Conservation (phyloP, 1,140 invertebrate genomes). For the Neocloeon triangulifer region DNA sequence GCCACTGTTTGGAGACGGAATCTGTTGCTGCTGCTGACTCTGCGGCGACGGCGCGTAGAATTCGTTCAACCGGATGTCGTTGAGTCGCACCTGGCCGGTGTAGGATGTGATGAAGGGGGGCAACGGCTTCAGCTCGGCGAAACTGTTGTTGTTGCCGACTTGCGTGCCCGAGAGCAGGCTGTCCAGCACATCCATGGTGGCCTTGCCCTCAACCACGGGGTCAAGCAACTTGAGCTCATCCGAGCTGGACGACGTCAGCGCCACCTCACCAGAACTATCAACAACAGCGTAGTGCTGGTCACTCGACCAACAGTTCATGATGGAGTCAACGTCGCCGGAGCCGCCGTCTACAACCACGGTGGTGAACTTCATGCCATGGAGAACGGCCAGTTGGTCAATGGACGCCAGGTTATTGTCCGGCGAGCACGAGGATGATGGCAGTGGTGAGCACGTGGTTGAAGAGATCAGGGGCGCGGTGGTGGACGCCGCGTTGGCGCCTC, state of each 20-base stretch:
- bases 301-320: neutral
- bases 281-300: slow-evolving; percentile 1
- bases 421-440: slow-evolving; percentile 18
- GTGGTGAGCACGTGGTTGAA: slow-evolving; percentile 15
- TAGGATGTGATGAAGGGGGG: slow-evolving; percentile 59
- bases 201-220: slow-evolving; percentile 21
- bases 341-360: no score
- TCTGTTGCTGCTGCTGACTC: slow-evolving; percentile 43
- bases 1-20: neutral
- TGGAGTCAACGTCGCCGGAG: slow-evolving; percentile 2
- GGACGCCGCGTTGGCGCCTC: slow-evolving; percentile 5
- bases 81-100: slow-evolving; percentile 57
- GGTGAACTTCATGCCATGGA: slow-evolving; percentile 1
- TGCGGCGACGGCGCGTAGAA: slow-evolving; percentile 10
- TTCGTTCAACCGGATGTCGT: slow-evolving; percentile 33
- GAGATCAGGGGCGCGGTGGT: slow-evolving; percentile 16
- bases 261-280: neutral
- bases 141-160: slow-evolving; percentile 17
- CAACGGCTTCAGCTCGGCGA: slow-evolving; percentile 66
- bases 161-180: slow-evolving; percentile 28
- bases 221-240: slow-evolving; percentile 12
- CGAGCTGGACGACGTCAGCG: slow-evolving; percentile 14
- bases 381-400: slow-evolving; percentile 12
- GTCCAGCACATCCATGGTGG: slow-evolving; percentile 32
- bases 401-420: slow-evolving; percentile 19